phyloP scores from a whole-genome alignment of 2,113 vertebrate species.

The Aspiorhynchus laticeps region DNA sequence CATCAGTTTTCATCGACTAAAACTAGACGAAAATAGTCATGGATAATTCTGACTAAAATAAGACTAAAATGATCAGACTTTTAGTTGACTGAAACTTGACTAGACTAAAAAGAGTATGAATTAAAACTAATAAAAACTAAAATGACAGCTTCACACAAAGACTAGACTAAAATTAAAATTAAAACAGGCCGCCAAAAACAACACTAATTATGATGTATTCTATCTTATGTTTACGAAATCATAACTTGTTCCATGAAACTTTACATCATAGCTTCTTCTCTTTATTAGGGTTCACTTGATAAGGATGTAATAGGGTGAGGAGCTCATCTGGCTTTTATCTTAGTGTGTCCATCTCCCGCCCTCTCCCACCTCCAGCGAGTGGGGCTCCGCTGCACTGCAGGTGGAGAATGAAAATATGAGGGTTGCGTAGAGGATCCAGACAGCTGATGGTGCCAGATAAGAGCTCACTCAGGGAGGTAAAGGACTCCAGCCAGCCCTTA shows the following conservation, averaged over 20 bases:
- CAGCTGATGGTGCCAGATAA: slow-evolving; percentile 81
- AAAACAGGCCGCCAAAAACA: no score
- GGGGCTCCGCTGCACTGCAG: slow-evolving; percentile 74
- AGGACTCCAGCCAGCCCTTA: slow-evolving; percentile 54
- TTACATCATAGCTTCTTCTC: slow-evolving; percentile 1
- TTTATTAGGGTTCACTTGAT: slow-evolving; percentile 18
- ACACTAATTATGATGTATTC: neutral
- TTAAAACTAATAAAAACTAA: no score
- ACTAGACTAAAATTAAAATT: no score
- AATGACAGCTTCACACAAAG: no score
- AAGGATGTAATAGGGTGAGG: slow-evolving; percentile 2
- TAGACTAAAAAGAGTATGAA: no score
- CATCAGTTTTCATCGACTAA: no score
- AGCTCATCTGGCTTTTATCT: slow-evolving; percentile 65
- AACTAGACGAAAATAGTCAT: no score
- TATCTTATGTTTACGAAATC: neutral
- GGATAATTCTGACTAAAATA: no score
- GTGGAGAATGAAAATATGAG: slow-evolving; percentile 74
- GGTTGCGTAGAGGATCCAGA: slow-evolving; percentile 73
- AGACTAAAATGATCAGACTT: no score
- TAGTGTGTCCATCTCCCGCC: slow-evolving; percentile 62
- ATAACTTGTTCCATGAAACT: slow-evolving; percentile 1
- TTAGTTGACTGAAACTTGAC: no score
- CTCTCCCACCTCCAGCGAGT: slow-evolving; percentile 61
- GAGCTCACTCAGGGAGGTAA: slow-evolving; percentile 67